Conservation (phyloP, 1,140 invertebrate species). For the Aradophagus sp. region DNA sequence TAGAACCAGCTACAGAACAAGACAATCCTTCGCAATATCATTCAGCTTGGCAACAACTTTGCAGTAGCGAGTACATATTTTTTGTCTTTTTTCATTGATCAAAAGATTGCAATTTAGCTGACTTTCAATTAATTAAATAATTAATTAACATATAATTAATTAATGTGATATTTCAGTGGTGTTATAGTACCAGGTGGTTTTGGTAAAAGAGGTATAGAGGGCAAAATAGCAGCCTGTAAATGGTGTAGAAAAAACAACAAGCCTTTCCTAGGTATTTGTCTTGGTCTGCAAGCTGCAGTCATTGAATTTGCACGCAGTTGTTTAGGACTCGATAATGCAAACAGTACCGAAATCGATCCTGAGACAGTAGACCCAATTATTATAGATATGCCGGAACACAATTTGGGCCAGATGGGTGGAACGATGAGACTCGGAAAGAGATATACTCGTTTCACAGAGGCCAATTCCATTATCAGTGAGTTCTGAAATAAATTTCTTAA, state of each 20-base stretch:
- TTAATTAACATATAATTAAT: too few species aligned
- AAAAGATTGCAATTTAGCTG: too few species aligned
- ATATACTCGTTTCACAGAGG: conserved; percentile 84
- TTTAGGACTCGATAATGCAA: conserved; percentile 84
- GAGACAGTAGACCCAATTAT: conserved; percentile 86
- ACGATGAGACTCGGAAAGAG: conserved; percentile 98
- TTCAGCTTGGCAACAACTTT: conserved; percentile 94
- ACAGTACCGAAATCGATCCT: conserved; percentile 90
- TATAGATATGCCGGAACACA: conserved; percentile 99
- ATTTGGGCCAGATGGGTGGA: conserved; percentile 93
- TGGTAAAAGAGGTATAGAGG: conserved; percentile 95
- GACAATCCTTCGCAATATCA: conserved; percentile 90
- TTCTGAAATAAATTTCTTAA: conserved; percentile 16
- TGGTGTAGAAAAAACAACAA: conserved; percentile 94
- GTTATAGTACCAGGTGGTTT: conserved; percentile 98
- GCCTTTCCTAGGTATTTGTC: conserved; percentile 96
- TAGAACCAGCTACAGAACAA: conserved; percentile 84
- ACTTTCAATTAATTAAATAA: too few species aligned
- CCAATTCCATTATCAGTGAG: conserved; percentile 81
- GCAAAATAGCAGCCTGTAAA: conserved; percentile 94
- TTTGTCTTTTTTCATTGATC: conserved; percentile 49
- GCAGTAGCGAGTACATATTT: conserved; percentile 85
- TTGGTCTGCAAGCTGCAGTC: conserved; percentile 97
- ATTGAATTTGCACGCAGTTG: conserved; percentile 97
- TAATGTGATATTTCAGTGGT: conserved; percentile 78